These are phyloP conservation scores for Patella ulyssiponensis DNA, from an alignment of 2,888 invertebrate genomes.

Conservation along the genomic window DNA sequence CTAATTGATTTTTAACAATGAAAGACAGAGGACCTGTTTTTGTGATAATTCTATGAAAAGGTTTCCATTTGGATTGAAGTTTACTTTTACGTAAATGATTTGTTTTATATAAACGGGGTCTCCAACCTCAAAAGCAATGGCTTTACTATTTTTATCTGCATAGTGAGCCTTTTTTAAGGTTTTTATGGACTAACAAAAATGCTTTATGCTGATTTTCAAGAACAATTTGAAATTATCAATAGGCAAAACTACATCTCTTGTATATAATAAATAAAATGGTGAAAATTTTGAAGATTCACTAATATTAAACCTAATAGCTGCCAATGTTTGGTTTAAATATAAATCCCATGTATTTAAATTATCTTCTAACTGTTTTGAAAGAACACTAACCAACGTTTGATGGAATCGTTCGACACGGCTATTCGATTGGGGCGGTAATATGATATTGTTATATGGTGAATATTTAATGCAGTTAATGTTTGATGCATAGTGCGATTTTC, in stretches of 20 bases:
- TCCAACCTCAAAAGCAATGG: slow-evolving; percentile 12
- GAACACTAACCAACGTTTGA: slow-evolving; percentile 36
- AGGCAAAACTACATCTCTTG: background rate
- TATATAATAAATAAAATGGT: slow-evolving; percentile 13
- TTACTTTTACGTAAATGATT: too few relatives aligned
- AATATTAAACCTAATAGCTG: slow-evolving; percentile 12
- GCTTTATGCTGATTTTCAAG: slow-evolving; percentile 18
- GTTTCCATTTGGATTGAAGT: too few relatives aligned
- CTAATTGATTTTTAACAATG: slow-evolving; percentile 21
- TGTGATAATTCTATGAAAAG: too few relatives aligned
- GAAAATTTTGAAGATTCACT: too few relatives aligned
- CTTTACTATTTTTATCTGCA: slow-evolving; percentile 6
- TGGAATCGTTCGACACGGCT: slow-evolving; percentile 28
- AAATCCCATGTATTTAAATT: too few relatives aligned
- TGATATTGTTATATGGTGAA: slow-evolving; percentile 31
- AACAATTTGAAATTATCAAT: slow-evolving; percentile 14
- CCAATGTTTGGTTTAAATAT: slow-evolving; percentile 30
- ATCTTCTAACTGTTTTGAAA: too few relatives aligned
- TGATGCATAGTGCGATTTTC: slow-evolving; percentile 9
- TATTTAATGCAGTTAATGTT: slow-evolving; percentile 6
- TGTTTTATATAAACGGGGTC: slow-evolving; percentile 30
- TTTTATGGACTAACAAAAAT: background rate
- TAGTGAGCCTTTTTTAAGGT: background rate
- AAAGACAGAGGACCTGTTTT: too few relatives aligned
- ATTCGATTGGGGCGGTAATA: slow-evolving; percentile 34